Percentiles rank a stretch among this genome's conserved stretches.
phyloP scores from a whole-genome alignment of 2,113 vertebrate species.

The Varanus komodoensis region DNA sequence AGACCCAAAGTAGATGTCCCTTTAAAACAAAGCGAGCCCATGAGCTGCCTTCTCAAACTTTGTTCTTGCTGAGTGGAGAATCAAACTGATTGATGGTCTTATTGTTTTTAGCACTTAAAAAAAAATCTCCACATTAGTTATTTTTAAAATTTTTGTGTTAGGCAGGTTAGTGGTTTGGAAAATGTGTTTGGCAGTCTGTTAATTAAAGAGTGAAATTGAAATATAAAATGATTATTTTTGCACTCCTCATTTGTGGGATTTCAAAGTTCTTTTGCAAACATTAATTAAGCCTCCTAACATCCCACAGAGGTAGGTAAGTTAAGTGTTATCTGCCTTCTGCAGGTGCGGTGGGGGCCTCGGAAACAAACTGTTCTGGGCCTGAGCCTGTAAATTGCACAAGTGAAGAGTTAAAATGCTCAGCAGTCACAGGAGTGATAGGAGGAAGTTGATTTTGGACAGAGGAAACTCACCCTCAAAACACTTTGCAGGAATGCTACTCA shows the following conservation, averaged over 20 bases:
- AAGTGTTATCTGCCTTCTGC: constrained; percentile 42
- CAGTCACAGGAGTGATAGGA: neutral
- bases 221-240: constrained; percentile 17
- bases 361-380: neutral
- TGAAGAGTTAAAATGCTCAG: constrained; percentile 40
- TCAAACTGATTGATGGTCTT: constrained; percentile 36
- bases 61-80: constrained; percentile 45
- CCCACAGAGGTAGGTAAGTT: constrained; percentile 54
- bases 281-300: constrained; percentile 60
- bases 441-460: constrained; percentile 6
- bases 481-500: neutral
- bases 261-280: constrained; percentile 58
- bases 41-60: constrained; percentile 44
- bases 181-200: constrained; percentile 54
- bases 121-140: constrained; percentile 23
- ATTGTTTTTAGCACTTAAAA: constrained; percentile 27
- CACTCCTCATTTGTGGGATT: constrained; percentile 45
- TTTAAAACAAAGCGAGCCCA: fast-evolving
- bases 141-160: constrained; percentile 33
- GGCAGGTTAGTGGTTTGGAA: constrained; percentile 50
- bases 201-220: constrained; percentile 51
- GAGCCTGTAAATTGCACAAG: constrained; percentile 12
- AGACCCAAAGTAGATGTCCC: constrained; percentile 35
- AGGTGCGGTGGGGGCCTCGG: constrained; percentile 23
- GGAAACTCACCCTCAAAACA: neutral